Conservation (phyloP, 2,797 vertebrate genomes). For the Otolemur crassicaudatus region DNA sequence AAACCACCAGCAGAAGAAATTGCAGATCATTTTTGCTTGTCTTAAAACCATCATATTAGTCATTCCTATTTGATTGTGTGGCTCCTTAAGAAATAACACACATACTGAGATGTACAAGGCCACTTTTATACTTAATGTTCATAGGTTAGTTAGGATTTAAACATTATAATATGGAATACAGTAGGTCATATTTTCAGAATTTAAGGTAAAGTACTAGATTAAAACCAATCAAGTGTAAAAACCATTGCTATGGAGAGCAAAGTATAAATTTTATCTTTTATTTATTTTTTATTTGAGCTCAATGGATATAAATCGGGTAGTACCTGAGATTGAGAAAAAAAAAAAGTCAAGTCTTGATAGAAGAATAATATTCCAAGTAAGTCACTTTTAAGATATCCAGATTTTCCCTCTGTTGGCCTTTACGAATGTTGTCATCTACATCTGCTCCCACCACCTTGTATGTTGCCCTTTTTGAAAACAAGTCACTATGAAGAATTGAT, state of each 20-base stretch:
- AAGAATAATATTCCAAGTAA: neutral
- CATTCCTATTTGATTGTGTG: neutral
- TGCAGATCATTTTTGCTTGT: neutral
- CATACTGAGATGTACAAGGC: neutral
- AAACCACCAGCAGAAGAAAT: neutral
- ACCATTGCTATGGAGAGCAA: neutral
- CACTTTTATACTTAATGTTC: neutral
- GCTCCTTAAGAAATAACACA: neutral
- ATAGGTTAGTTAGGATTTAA: neutral
- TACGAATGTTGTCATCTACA: neutral
- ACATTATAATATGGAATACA: neutral
- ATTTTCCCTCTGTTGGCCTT: neutral
- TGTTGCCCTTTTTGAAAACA: neutral
- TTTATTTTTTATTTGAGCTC: neutral
- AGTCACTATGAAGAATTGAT: neutral
- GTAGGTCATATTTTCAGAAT: neutral
- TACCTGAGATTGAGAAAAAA: neutral
- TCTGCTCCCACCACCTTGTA: neutral
- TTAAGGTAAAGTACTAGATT: neutral
- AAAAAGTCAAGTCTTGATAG: neutral
- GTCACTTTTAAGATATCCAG: neutral
- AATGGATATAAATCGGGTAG: neutral
- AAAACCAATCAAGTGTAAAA: slow-evolving; percentile 13
- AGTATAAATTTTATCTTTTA: slow-evolving; percentile 26
- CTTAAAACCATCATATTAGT: neutral